phyloP scores from a whole-genome alignment of 2,797 vertebrate species.

The Meriones psammophilus region DNA sequence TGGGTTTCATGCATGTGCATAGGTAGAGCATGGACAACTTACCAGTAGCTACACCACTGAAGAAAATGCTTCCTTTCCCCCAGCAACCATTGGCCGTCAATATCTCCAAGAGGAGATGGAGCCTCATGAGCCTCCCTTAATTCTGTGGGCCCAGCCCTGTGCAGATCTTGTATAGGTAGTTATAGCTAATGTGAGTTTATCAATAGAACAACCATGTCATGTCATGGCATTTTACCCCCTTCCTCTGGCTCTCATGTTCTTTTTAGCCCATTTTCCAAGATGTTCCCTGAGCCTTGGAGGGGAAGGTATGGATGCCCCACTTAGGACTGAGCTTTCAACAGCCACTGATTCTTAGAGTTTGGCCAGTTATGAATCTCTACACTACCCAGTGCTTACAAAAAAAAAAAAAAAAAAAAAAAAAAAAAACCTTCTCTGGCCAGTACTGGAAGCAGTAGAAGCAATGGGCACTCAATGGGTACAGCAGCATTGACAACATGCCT shows the following conservation, averaged over 20 bases:
- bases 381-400: neutral
- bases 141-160: neutral
- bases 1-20: neutral
- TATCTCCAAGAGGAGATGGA: neutral
- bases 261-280: neutral
- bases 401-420: too few species aligned
- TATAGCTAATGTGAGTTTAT: neutral
- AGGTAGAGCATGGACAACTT: neutral
- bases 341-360: neutral
- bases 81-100: neutral
- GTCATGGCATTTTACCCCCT: neutral
- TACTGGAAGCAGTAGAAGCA: neutral
- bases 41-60: neutral
- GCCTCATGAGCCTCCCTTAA: neutral
- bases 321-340: neutral
- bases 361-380: too few species aligned
- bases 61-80: neutral
- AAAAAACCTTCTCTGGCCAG: neutral
- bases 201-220: neutral
- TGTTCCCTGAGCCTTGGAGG: neutral
- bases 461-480: too few species aligned
- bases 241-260: neutral
- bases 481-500: neutral
- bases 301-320: neutral
- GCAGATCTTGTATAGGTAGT: neutral